These are phyloP conservation scores for Bombycilla garrulus DNA, from an alignment of 2,113 vertebrate species.

Conservation along the genomic window DNA sequence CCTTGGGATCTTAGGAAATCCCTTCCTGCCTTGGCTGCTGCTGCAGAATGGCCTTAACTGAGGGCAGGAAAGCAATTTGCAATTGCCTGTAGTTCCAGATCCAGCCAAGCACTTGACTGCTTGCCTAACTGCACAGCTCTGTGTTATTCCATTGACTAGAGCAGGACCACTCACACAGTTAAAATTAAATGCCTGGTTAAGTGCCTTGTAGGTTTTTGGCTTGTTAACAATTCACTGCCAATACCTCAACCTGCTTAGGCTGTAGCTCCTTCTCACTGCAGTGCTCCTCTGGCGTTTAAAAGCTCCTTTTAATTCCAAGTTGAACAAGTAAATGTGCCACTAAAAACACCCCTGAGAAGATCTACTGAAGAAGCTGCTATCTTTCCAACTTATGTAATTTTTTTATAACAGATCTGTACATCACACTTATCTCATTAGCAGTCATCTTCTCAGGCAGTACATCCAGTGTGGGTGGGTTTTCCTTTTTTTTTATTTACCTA, in stretches of 20 bases:
- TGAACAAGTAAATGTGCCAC: not conserved
- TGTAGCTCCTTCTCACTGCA: not conserved
- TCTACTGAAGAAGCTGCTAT: not conserved
- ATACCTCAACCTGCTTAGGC: not conserved
- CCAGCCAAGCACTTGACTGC: not conserved
- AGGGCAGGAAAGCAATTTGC: not conserved
- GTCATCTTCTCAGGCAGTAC: not conserved
- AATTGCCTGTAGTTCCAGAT: not conserved
- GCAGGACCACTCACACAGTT: not conserved
- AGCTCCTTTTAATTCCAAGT: not conserved
- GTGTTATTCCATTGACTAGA: not conserved
- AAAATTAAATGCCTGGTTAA: conserved; percentile 24
- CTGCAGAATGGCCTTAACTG: not conserved
- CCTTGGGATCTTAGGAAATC: not conserved
- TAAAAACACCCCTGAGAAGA: conserved; percentile 9
- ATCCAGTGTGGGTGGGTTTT: conserved; percentile 8
- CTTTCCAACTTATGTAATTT: not conserved
- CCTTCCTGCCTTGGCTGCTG: not conserved
- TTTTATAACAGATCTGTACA: not conserved
- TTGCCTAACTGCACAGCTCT: not conserved
- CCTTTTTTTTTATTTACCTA: not conserved
- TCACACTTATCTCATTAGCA: conserved; percentile 42
- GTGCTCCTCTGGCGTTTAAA: not conserved
- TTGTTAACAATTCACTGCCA: not conserved
- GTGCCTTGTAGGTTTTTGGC: conserved; percentile 2